Evolutionary conservation across 2,888 invertebrate species (phyloP), one percentile per base, ranked within the genome.

Genomic region (Caenorhabditis angaria): DNA sequence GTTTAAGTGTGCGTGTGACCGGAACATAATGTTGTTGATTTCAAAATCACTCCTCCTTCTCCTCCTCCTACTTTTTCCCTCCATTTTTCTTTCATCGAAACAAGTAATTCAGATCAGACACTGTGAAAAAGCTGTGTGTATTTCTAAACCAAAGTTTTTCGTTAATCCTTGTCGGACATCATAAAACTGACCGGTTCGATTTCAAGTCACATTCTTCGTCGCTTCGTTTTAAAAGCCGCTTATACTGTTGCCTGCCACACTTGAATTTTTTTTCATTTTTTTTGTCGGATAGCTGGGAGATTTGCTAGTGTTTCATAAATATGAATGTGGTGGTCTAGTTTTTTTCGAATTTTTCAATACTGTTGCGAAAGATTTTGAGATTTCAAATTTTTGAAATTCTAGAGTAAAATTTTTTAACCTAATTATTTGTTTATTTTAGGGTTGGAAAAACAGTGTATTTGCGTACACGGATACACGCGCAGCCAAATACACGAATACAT

Each of bases 101-200:
- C 41, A 41, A 41, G 41, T 41, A 12, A 41, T 14, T 12, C 18
- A 18, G n/a, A n/a, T 18, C 41, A 41, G 18, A 14, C 18, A 18
- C 5, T 8, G 32, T 18, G 18, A 41, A 41, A 41, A 41, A 18
- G 41, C 41, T 41, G 41, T 41, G 41, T 41, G 41, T 41, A 41
- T 41, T 18, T 41, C 41, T 41, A 41, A 41, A 41, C 41, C 41
- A 18, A 41, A n/a, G n/a, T n/a, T n/a, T n/a, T 41, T 41, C 41
- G 6, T 41, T 41, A 41, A 41, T 41, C 41, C 41, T 14, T 41
- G 41, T 41, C 41, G 41, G 41, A 54, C 25, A 54, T 27, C 25
- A 54, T 54, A 54, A 54, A 54, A 54, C 25, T 54, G 54, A 54
- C 54, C 54, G 54, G 54, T 54, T 54, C 27, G 54, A 27, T 54